Evolutionary conservation across 2,888 invertebrate species (phyloP).

Genomic region (Galeopsomyia nigrocyanea): DNA sequence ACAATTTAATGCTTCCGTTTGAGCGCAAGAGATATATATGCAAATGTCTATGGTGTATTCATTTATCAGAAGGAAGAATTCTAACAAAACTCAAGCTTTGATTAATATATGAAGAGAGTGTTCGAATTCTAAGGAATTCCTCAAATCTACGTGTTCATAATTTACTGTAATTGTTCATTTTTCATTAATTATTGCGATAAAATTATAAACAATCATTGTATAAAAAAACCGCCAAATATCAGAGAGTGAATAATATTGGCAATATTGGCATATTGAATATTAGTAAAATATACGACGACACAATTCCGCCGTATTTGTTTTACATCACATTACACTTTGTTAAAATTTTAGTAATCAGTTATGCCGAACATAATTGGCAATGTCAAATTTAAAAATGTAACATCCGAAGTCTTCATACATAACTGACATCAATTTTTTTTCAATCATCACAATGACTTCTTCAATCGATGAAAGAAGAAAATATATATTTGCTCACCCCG

Average conservation of each 20-base stretch:
- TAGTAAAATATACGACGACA: not conserved
- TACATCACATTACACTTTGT: no score
- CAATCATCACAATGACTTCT: no score
- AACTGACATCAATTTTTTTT: no score
- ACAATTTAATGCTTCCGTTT: not conserved
- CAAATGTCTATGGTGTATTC: not conserved
- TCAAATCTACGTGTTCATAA: slow-evolving; percentile 10
- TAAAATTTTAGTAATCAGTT: no score
- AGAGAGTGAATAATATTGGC: slow-evolving; percentile 3
- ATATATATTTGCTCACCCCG: slow-evolving; percentile 1
- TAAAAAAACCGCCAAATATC: slow-evolving; percentile 4
- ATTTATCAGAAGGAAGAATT: slow-evolving; percentile 2
- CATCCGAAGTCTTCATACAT: no score
- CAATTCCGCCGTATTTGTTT: no score
- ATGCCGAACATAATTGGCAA: no score
- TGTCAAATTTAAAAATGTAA: no score
- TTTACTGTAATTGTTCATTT: slow-evolving; percentile 15
- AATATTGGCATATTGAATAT: slow-evolving; percentile 10
- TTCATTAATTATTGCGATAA: not conserved
- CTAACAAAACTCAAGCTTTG: slow-evolving; percentile 35
- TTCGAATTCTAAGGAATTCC: slow-evolving; percentile 5
- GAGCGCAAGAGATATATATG: not conserved
- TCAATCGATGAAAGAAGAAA: not conserved
- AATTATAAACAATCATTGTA: not conserved
- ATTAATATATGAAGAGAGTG: not conserved